A percentile compares a stretch with the other conserved stretches of the same genome.
These are phyloP conservation scores for Sakesphorus luctuosus DNA, from an alignment of 2,113 vertebrate species.

Conservation along the genomic window DNA sequence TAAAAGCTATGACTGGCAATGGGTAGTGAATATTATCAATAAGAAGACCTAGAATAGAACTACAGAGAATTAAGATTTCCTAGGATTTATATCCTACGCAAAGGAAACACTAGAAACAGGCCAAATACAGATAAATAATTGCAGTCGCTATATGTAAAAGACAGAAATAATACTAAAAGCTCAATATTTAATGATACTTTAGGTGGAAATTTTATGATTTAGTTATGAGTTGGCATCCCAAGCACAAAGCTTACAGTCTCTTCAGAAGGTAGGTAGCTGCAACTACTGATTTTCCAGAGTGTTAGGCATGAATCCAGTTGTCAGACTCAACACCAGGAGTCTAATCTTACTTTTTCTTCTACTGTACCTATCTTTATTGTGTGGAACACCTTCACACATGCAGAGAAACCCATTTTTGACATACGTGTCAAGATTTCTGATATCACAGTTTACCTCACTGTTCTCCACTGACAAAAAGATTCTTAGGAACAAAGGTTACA, in stretches of 20 bases:
- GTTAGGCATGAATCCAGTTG: background rate
- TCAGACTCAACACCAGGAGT: background rate
- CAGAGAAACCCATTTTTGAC: conserved; percentile 31
- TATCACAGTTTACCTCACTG: background rate
- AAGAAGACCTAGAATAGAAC: background rate
- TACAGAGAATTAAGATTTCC: background rate
- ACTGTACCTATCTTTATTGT: background rate
- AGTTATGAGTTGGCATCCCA: background rate
- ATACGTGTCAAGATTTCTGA: conserved; percentile 34
- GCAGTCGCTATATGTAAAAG: background rate
- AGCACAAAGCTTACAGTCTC: background rate
- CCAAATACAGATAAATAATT: background rate
- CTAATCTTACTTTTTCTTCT: background rate
- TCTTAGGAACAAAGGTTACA: background rate
- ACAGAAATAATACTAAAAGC: background rate
- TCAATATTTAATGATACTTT: background rate
- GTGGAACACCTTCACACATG: background rate
- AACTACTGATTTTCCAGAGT: background rate
- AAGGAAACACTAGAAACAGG: background rate
- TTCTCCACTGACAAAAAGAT: background rate
- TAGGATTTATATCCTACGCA: background rate
- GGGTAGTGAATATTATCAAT: background rate
- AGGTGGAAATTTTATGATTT: background rate
- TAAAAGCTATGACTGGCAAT: background rate
- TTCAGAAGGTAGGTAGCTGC: background rate